Conservation (phyloP, 2,113 vertebrate species). For the Numenius arquata region DNA sequence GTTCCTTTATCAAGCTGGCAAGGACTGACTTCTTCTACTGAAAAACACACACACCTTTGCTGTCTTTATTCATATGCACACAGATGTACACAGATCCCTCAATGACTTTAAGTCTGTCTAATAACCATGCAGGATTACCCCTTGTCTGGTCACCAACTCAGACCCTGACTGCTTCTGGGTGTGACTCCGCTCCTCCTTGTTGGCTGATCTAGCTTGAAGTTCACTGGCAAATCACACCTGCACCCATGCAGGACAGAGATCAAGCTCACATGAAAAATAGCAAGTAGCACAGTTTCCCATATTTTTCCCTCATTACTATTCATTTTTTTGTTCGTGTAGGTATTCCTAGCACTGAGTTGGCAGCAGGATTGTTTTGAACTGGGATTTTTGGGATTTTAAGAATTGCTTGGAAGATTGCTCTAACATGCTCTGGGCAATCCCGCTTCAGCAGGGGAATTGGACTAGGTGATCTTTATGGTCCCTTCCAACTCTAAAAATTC, state of each 20-base stretch:
- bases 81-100: neutral
- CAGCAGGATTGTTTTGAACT: neutral
- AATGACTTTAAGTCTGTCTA: too few species aligned
- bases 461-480: too few species aligned
- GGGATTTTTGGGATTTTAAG: neutral
- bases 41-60: fast-evolving
- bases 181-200: neutral
- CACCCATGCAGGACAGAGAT: neutral
- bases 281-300: fast-evolving
- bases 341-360: neutral
- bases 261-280: fast-evolving
- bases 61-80: neutral
- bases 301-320: neutral
- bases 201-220: neutral
- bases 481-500: too few species aligned
- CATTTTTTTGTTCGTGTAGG: neutral
- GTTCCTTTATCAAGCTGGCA: neutral
- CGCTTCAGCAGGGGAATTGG: too few species aligned
- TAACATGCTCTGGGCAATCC: too few species aligned
- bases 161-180: neutral
- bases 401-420: neutral
- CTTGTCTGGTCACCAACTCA: neutral
- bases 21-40: neutral
- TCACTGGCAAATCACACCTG: fast-evolving
- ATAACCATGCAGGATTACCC: neutral